Base-by-base conservation (phyloP, 1,140 invertebrate genomes). In the Danaus plexippus region DNA sequence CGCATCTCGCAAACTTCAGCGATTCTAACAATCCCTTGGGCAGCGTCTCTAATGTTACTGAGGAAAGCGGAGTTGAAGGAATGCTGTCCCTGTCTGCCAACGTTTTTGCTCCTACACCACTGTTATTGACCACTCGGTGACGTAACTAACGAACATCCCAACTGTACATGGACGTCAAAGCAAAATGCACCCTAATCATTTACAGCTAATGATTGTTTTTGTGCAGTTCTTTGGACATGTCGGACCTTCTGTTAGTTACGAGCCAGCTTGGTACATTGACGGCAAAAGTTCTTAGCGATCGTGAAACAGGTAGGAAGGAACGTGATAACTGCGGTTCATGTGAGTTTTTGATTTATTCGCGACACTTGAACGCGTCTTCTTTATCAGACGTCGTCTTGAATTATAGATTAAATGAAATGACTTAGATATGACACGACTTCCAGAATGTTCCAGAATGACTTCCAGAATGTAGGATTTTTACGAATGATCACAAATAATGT, bases 71-170 rank as follows among this genome's bases (percentile, higher is more conserved):
- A 61, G 54, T 45, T 68, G 64, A 54, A 68, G 67, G 77, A 81
- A 79, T 81, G 78, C 62, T 68, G 77, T 69, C 61, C 64, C 57
- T 64, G 76, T 75, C 71, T 79, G 74, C 68, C 50, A 61, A 60
- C 58, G 73, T 79, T 79, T 81, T 81, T 81, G 76, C 69, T 67
- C 60, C 60, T 68, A 66, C 64, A 64, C 69, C 71, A 67, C 71
- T 69, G 71, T 71, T 78, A 80, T 72, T 77, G 75, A 77, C 73
- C 71, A 80, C 61, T 13, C 43, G n/a, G 22, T 8, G 9, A 4
- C 7, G 15, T 11, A 11, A 48, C 9, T 13, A 18, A 43, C 22
- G 22, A 56, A 66, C 8, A 46, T 10, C 15, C 2, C 43, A 72
- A 57, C 22, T 40, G 43, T 54, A 50, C n/a, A 43, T 8, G 0